Conservation (phyloP, 35 echinoderm and acorn worm species). For the Patiria miniata region DNA sequence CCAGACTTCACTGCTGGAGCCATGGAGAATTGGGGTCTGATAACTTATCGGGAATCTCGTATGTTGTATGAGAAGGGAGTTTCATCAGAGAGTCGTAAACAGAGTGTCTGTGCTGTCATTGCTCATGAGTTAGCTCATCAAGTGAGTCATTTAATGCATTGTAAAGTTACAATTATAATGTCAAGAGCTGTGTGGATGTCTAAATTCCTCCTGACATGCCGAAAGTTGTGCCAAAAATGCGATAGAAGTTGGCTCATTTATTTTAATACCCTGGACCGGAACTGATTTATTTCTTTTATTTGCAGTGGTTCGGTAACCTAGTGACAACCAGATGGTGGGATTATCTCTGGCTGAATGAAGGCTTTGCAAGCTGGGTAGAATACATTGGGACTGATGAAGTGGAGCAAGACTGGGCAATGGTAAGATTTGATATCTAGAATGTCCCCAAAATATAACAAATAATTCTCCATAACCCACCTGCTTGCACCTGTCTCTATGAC, state of each 20-base stretch:
- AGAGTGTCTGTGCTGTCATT: constrained; percentile 73
- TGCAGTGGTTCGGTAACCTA: constrained; percentile 46
- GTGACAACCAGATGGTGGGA: constrained; percentile 94
- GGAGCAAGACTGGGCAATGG: constrained; percentile 87
- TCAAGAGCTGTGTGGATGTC: too few species aligned
- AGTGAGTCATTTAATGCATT: constrained; percentile 36
- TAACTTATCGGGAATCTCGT: constrained; percentile 82
- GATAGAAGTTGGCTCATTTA: too few species aligned
- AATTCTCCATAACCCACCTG: too few species aligned
- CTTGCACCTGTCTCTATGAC: too few species aligned
- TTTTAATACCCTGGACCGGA: too few species aligned
- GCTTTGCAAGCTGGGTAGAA: background rate
- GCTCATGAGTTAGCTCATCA: constrained; percentile 96
- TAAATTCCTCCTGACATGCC: too few species aligned
- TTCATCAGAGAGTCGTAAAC: constrained; percentile 75
- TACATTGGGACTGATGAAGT: background rate
- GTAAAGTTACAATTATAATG: too few species aligned
- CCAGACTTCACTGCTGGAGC: constrained; percentile 87
- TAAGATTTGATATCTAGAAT: constrained; percentile 36
- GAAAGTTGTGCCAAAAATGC: too few species aligned
- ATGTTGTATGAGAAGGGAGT: constrained; percentile 76
- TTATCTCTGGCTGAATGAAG: constrained; percentile 4
- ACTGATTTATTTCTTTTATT: background rate
- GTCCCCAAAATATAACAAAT: too few species aligned
- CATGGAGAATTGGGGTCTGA: constrained; percentile 99